Conservation (phyloP, 2,888 invertebrate genomes). For the Caenorhabditis wallacei region DNA sequence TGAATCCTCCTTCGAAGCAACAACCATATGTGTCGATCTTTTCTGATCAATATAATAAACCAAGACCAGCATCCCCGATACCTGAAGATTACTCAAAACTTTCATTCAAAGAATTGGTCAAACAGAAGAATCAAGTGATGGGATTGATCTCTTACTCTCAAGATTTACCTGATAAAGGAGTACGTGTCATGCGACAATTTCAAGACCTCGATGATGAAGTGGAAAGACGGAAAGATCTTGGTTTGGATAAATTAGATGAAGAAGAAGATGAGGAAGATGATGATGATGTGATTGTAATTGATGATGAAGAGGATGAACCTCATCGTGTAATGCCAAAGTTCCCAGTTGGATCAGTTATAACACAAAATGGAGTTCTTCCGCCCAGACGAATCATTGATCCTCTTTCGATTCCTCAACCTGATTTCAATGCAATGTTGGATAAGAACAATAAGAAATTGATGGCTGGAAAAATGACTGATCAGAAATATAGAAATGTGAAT, state of each 20-base stretch:
- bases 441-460: constrained; percentile 76
- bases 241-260: constrained; percentile 12
- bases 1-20: not conserved
- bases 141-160: constrained; percentile 19
- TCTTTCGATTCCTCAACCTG: constrained; percentile 16
- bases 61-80: not conserved
- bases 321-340: constrained; percentile 47
- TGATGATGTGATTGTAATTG: constrained; percentile 19
- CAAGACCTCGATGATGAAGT: constrained; percentile 54
- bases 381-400: constrained; percentile 41
- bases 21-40: not conserved
- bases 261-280: constrained; percentile 11
- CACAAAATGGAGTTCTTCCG: constrained; percentile 42
- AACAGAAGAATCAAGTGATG: constrained; percentile 43
- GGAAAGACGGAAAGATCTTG: constrained; percentile 37
- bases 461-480: constrained; percentile 81
- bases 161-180: constrained; percentile 52
- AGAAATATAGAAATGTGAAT: constrained; percentile 68
- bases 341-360: constrained; percentile 21
- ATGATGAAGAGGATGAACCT: constrained; percentile 21
- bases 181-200: constrained; percentile 23
- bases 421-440: constrained; percentile 42
- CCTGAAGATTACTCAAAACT: constrained; percentile 17
- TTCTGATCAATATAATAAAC: not conserved
- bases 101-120: constrained; percentile 22